These are phyloP conservation scores for Epiblema foenella DNA, from an alignment of 2,888 invertebrate species.

Conservation along the genomic window DNA sequence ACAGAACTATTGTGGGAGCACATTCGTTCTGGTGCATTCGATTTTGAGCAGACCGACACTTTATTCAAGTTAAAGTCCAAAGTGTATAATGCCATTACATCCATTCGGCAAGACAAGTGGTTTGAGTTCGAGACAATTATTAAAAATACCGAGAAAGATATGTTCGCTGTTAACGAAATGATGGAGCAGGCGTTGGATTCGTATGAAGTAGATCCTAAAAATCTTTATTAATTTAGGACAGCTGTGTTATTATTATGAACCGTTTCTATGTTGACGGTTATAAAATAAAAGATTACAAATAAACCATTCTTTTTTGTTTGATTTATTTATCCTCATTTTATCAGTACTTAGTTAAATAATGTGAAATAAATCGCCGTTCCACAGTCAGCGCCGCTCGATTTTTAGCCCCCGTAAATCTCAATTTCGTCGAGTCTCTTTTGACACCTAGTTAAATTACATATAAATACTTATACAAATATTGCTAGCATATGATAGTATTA, in stretches of 20 bases:
- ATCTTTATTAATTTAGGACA: background rate
- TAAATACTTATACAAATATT: too few relatives aligned
- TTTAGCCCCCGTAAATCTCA: too few relatives aligned
- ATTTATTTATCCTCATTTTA: background rate
- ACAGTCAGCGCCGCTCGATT: too few relatives aligned
- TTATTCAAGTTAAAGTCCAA: constrained; percentile 41
- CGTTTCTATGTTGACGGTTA: background rate
- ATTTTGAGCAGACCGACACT: background rate
- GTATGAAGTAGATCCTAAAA: constrained; percentile 30
- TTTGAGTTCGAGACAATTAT: constrained; percentile 47
- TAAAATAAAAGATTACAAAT: background rate
- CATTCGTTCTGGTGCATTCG: constrained; percentile 22
- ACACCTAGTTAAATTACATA: too few relatives aligned
- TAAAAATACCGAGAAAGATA: constrained; percentile 51
- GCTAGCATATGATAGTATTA: too few relatives aligned
- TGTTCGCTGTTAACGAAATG: constrained; percentile 52
- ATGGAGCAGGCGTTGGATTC: constrained; percentile 53
- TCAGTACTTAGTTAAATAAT: too few relatives aligned
- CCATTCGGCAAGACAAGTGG: constrained; percentile 47
- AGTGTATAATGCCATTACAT: constrained; percentile 34
- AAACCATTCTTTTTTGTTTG: constrained; percentile 1
- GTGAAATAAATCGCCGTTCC: too few relatives aligned
- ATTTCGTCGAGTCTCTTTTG: too few relatives aligned
- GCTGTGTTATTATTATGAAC: background rate
- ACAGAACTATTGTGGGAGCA: constrained; percentile 59